phyloP scores from a whole-genome alignment of 2,797 vertebrate species.

The Oreortyx pictus region DNA sequence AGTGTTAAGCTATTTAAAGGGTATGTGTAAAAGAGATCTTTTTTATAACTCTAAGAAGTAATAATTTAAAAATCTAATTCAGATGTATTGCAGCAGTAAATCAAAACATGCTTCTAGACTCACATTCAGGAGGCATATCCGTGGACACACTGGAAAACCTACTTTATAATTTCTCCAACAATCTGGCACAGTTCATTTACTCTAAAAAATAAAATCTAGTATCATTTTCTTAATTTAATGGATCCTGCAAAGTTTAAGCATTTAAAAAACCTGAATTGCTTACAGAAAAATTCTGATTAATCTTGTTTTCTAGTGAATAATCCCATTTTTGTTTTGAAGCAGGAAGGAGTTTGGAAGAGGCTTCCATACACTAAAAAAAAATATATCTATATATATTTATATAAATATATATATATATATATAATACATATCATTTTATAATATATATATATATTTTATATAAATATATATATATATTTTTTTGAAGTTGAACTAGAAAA shows the following conservation, averaged over 20 bases:
- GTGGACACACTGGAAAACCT: not conserved
- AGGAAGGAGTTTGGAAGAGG: not conserved
- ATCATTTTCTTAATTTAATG: not conserved
- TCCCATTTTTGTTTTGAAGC: not conserved
- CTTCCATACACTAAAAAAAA: not conserved
- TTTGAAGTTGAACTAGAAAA: not conserved
- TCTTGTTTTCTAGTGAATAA: not conserved
- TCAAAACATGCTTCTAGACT: not conserved
- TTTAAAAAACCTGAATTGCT: not conserved
- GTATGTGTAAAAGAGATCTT: not conserved
- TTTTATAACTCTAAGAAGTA: not conserved
- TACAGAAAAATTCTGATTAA: not conserved
- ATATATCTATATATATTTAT: no score
- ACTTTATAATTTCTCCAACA: not conserved
- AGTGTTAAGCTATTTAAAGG: not conserved
- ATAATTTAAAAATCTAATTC: not conserved
- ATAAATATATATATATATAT: no score
- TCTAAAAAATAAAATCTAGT: not conserved
- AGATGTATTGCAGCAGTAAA: not conserved
- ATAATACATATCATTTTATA: no score
- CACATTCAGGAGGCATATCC: not conserved
- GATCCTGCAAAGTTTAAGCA: fast-evolving
- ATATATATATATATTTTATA: no score
- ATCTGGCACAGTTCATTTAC: not conserved
- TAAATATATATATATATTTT: no score